Evolutionary conservation across 2,113 vertebrate species (phyloP).

Genomic region (Nanorana parkeri): DNA sequence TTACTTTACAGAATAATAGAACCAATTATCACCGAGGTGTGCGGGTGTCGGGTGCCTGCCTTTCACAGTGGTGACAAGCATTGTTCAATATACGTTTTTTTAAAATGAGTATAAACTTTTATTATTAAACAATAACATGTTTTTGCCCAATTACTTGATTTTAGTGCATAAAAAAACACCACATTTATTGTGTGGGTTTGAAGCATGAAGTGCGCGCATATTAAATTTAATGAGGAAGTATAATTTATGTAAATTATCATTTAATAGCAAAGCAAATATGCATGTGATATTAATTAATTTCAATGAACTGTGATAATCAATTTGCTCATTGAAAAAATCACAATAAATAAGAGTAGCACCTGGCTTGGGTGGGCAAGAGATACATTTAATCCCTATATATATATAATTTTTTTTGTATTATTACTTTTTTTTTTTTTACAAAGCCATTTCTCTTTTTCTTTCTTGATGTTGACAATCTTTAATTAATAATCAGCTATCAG

Average conservation of each 20-base stretch:
- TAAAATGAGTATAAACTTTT: conserved; percentile 11
- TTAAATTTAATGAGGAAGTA: conserved; percentile 43
- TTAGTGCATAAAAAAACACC: conserved; percentile 17
- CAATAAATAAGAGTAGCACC: conserved; percentile 37
- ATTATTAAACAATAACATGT: background rate
- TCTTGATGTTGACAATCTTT: conserved; percentile 21
- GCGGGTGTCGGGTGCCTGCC: too few species aligned
- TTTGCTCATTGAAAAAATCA: conserved; percentile 40
- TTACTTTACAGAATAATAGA: too few species aligned
- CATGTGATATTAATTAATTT: conserved; percentile 51
- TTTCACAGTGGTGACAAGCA: background rate
- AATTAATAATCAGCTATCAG: conserved; percentile 25
- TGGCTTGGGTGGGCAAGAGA: conserved; percentile 18
- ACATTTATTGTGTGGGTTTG: conserved; percentile 27
- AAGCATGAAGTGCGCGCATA: conserved; percentile 24
- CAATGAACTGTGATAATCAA: conserved; percentile 50
- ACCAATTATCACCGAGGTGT: too few species aligned
- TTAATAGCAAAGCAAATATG: conserved; percentile 48
- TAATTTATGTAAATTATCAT: conserved; percentile 49
- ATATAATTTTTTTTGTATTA: too few species aligned
- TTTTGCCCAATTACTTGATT: conserved; percentile 1
- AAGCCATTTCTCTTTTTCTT: conserved; percentile 5
- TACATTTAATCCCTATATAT: background rate
- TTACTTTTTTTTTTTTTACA: too few species aligned
- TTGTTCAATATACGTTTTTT: conserved; percentile 9